phyloP scores from a whole-genome alignment of 2,797 vertebrate species.

The Oreochromis grahami region DNA sequence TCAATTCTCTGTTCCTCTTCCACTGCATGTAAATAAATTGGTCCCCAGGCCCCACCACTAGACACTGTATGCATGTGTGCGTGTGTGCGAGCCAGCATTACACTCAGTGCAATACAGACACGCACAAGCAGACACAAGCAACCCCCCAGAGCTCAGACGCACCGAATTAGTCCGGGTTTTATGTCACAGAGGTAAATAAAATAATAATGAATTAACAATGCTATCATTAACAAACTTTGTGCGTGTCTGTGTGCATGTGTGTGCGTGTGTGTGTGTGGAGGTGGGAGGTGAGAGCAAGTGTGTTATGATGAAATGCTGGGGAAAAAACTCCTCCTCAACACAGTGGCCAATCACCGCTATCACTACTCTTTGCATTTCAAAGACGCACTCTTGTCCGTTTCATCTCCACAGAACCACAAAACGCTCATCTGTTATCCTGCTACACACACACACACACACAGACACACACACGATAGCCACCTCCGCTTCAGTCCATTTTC shows the following conservation, averaged over 20 bases:
- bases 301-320: conserved; percentile 64
- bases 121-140: conserved; percentile 6
- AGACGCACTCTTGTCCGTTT: conserved; percentile 70
- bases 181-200: conserved; percentile 63
- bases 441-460: neutral
- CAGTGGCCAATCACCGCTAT: conserved; percentile 57
- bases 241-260: neutral
- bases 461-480: conserved; percentile 7
- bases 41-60: conserved; percentile 60
- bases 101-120: conserved; percentile 2
- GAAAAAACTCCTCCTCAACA: conserved; percentile 55
- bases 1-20: conserved; percentile 48
- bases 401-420: conserved; percentile 56
- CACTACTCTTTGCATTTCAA: conserved; percentile 77
- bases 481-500: conserved; percentile 58
- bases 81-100: neutral
- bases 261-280: neutral
- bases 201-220: conserved; percentile 60
- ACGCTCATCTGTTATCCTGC: conserved; percentile 48
- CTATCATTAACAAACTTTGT: conserved; percentile 56
- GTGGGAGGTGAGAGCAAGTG: neutral
- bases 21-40: conserved; percentile 79
- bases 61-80: neutral
- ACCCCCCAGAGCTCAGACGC: conserved; percentile 36
- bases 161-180: conserved; percentile 45